phyloP scores from a whole-genome alignment of 2,888 invertebrate genomes.

The Nysson spinosus region DNA sequence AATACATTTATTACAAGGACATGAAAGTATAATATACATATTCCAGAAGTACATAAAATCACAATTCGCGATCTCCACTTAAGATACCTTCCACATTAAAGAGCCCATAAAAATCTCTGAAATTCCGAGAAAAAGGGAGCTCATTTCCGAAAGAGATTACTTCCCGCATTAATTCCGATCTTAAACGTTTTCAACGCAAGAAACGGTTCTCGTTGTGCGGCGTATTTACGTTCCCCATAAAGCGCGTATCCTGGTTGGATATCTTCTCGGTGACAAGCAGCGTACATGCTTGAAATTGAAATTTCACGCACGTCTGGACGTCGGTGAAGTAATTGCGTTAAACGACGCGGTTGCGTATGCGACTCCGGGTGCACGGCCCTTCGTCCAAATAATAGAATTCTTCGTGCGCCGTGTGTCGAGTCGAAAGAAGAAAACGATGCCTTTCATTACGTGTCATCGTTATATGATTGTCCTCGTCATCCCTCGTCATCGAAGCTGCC shows the following conservation, averaged over 20 bases:
- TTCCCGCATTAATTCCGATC: too few relatives aligned
- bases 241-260: conserved; percentile 3
- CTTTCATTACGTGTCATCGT: conserved; percentile 49
- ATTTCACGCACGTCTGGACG: conserved; percentile 69
- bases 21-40: too few relatives aligned
- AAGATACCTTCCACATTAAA: too few relatives aligned
- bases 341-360: conserved; percentile 69
- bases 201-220: neutral
- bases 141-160: too few relatives aligned
- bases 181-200: neutral
- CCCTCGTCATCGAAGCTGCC: conserved; percentile 51
- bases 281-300: conserved; percentile 53
- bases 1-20: too few relatives aligned
- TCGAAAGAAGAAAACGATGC: conserved; percentile 21
- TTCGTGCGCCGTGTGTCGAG: conserved; percentile 26
- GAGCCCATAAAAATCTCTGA: too few relatives aligned
- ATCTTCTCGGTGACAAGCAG: conserved; percentile 32
- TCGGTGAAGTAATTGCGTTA: conserved; percentile 71
- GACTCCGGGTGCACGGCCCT: conserved; percentile 42
- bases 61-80: too few relatives aligned
- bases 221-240: neutral
- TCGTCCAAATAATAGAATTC: conserved; percentile 60
- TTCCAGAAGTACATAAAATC: too few relatives aligned
- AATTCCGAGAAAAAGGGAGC: too few relatives aligned
- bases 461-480: conserved; percentile 27